phyloP scores from a whole-genome alignment of 1,140 invertebrate species.

The Harpegnathos saltator region DNA sequence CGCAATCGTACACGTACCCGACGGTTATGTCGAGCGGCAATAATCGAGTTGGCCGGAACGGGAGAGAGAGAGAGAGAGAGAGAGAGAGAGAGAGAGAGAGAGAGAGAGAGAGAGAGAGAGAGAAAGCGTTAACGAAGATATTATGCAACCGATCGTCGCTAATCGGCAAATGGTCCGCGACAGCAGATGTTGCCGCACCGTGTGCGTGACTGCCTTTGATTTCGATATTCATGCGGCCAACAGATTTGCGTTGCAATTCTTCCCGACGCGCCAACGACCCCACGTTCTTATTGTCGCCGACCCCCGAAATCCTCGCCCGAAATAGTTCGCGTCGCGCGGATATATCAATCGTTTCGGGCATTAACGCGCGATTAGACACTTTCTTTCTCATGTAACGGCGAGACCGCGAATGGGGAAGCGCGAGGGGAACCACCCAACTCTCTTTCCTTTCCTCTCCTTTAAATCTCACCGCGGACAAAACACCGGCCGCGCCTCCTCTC shows the following conservation, averaged over 20 bases:
- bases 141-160: conserved; percentile 63
- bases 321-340: not conserved
- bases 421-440: not conserved
- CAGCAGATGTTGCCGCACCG: conserved; percentile 55
- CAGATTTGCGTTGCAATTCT: conserved; percentile 26
- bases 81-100: conserved; percentile 51
- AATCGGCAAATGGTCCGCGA: conserved; percentile 67
- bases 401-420: too few species aligned
- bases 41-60: conserved; percentile 51
- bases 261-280: not conserved
- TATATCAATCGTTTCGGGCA: conserved; percentile 1
- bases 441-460: not conserved
- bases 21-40: conserved; percentile 39
- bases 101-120: conserved; percentile 52
- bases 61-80: conserved; percentile 46
- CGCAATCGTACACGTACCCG: conserved; percentile 23
- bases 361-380: not conserved
- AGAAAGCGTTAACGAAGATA: conserved; percentile 65
- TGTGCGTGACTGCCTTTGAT: conserved; percentile 50
- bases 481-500: not conserved
- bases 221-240: conserved; percentile 40
- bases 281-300: conserved; percentile 36
- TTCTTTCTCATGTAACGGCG: not conserved
- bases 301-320: not conserved
- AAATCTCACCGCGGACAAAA: not conserved